phyloP scores from a whole-genome alignment of 2,113 vertebrate genomes.

The Vulpes ferrilata region DNA sequence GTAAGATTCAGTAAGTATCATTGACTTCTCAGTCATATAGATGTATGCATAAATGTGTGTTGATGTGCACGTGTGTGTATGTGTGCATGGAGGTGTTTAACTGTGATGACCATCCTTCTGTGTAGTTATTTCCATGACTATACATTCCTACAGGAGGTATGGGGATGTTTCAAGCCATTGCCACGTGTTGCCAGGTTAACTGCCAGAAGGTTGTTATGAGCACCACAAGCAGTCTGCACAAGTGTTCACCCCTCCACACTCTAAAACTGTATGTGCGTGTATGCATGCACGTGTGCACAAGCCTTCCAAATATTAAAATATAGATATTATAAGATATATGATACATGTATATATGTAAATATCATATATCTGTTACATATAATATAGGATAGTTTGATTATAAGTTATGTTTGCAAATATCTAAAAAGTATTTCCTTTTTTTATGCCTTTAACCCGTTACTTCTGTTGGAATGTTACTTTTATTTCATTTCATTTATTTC shows the following conservation, averaged over 20 bases:
- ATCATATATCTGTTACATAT: background rate
- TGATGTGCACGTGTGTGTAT: fast-evolving
- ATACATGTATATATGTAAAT: background rate
- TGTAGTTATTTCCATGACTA: background rate
- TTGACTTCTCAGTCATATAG: background rate
- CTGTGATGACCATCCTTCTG: background rate
- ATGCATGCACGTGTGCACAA: fast-evolving
- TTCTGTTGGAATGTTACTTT: background rate
- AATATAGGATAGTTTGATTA: background rate
- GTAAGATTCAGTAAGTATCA: background rate
- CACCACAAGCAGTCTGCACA: background rate
- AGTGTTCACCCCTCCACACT: background rate
- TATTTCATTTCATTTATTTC: background rate
- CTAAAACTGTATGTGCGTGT: background rate
- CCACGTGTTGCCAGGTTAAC: too few species aligned
- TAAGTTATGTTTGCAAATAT: background rate
- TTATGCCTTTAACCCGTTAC: background rate
- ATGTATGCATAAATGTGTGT: background rate
- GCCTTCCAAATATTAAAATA: background rate
- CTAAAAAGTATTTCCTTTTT: background rate
- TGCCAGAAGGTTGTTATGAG: background rate
- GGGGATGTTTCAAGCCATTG: background rate
- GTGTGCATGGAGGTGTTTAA: background rate
- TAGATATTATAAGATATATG: background rate
- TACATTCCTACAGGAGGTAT: background rate